Conservation (phyloP, 2,888 invertebrate genomes). For the Melanchra persicariae region DNA sequence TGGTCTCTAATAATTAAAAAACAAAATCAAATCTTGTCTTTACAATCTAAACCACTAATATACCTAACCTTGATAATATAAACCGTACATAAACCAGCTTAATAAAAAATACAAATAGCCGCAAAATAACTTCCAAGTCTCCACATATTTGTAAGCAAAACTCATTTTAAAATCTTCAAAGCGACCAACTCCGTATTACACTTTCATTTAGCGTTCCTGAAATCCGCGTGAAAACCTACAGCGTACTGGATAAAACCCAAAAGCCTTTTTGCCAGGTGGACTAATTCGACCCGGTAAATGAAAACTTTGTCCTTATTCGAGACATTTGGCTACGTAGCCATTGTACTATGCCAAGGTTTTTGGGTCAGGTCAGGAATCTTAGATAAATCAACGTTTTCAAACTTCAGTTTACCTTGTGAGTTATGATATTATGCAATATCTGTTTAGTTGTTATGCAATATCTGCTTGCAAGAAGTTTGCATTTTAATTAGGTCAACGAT, state of each 20-base stretch:
- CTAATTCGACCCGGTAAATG: conserved; percentile 52
- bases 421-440: conserved; percentile 28
- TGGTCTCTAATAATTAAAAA: too few species aligned
- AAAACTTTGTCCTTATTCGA: conserved; percentile 52
- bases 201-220: conserved; percentile 33
- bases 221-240: conserved; percentile 18
- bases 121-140: conserved; percentile 14
- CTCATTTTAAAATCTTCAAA: conserved; percentile 39
- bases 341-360: conserved; percentile 58
- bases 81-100: neutral
- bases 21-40: neutral
- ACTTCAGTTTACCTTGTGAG: conserved; percentile 35
- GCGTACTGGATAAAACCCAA: conserved; percentile 22
- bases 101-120: conserved; percentile 11
- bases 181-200: conserved; percentile 19
- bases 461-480: conserved; percentile 6
- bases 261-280: conserved; percentile 43
- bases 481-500: neutral
- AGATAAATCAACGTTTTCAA: conserved; percentile 50
- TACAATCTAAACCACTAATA: neutral
- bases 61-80: neutral
- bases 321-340: conserved; percentile 49
- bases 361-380: conserved; percentile 40
- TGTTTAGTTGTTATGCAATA: conserved; percentile 13
- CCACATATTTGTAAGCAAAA: conserved; percentile 24